phyloP scores from a whole-genome alignment of 64 coral and sea anemone genomes.

The Actinia tenebrosa region DNA sequence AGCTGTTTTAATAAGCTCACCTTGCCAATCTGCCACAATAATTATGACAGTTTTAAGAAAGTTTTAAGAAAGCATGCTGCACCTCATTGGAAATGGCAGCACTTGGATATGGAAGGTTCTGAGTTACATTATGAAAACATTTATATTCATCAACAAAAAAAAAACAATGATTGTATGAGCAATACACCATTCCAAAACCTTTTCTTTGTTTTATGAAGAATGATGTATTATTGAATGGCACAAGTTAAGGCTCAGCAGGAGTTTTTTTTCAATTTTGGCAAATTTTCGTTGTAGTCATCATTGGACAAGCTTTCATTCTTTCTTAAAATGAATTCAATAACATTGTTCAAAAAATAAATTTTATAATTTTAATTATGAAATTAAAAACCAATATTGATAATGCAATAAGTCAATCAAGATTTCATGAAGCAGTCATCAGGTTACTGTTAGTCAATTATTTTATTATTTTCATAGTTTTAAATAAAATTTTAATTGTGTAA shows the following conservation, averaged over 20 bases:
- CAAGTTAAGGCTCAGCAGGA: background rate
- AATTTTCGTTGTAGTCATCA: background rate
- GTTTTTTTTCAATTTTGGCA: background rate
- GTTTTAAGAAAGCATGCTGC: constrained; percentile 44
- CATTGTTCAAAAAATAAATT: background rate
- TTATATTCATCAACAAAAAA: background rate
- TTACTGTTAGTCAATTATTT: background rate
- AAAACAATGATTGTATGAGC: background rate
- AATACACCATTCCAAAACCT: background rate
- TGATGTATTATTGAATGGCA: background rate
- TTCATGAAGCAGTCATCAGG: no score
- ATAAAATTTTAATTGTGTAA: background rate
- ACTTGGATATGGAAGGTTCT: constrained; percentile 51
- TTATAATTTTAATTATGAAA: no score
- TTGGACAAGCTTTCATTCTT: background rate
- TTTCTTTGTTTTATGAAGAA: background rate
- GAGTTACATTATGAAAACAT: background rate
- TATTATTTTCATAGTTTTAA: background rate
- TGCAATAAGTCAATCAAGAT: no score
- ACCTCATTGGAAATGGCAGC: constrained; percentile 32
- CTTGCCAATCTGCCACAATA: constrained; percentile 23
- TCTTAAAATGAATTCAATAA: background rate
- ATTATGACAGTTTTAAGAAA: constrained; percentile 17
- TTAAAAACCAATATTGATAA: no score
- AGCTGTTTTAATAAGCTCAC: constrained; percentile 47